Conservation (phyloP, 2,888 invertebrate genomes). For the Caenorhabditis sp. region DNA sequence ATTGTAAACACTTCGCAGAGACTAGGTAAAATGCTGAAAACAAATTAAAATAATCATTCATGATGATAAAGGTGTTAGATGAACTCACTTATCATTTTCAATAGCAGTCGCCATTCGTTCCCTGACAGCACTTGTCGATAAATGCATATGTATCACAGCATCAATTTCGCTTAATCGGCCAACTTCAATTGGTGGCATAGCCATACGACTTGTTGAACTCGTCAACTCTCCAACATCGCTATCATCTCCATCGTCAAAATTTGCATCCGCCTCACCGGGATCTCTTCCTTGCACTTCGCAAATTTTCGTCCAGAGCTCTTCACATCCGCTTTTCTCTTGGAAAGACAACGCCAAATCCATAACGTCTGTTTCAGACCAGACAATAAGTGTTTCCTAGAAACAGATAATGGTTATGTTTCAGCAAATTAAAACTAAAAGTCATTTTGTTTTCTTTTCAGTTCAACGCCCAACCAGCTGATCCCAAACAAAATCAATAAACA, state of each 20-base stretch:
- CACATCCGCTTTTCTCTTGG: constrained; percentile 99
- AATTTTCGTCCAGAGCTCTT: constrained; percentile 99
- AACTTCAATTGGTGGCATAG: constrained; percentile 86
- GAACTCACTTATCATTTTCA: constrained; percentile 81
- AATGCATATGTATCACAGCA: constrained; percentile 76
- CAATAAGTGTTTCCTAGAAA: constrained; percentile 89
- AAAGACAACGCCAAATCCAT: constrained; percentile 98
- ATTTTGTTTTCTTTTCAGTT: neutral
- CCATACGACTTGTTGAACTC: constrained; percentile 18
- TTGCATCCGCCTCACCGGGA: constrained; percentile 84
- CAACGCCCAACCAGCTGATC: neutral
- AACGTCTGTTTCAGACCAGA: constrained; percentile 99
- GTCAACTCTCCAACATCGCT: constrained; percentile 32
- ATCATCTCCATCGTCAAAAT: constrained; percentile 47
- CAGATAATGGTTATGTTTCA: neutral
- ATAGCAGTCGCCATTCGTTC: constrained; percentile 92
- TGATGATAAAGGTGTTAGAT: neutral
- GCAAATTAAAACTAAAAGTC: neutral
- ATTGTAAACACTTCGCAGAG: constrained; percentile 92
- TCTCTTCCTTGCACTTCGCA: constrained; percentile 99
- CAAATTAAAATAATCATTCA: neutral
- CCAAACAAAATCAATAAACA: neutral
- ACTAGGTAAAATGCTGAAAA: constrained; percentile 83
- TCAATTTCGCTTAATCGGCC: constrained; percentile 92
- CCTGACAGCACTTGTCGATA: constrained; percentile 87